phyloP scores from a whole-genome alignment of 2,888 invertebrate species.

The Lucinisca nassula region DNA sequence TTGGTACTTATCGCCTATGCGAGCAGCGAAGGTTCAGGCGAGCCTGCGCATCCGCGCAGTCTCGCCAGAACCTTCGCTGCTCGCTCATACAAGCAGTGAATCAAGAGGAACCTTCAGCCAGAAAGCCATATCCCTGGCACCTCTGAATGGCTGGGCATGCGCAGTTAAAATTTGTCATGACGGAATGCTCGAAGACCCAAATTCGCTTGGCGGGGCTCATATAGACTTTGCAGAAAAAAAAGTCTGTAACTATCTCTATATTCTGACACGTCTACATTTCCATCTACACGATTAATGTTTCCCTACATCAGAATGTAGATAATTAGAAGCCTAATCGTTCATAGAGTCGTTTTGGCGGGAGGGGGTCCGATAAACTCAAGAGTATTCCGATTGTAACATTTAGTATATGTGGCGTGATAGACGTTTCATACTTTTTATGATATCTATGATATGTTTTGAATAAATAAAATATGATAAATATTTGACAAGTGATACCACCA shows the following conservation, averaged over 20 bases:
- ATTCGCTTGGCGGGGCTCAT: too few species aligned
- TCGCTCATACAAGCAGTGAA: too few species aligned
- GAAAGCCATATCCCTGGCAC: too few species aligned
- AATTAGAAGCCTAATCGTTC: constrained; percentile 10
- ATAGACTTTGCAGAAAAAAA: too few species aligned
- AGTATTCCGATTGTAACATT: constrained; percentile 16
- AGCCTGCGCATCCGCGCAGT: too few species aligned
- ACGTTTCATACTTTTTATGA: constrained; percentile 6
- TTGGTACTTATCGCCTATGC: too few species aligned
- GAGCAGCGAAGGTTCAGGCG: too few species aligned
- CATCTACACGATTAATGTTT: constrained; percentile 13
- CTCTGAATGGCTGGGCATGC: too few species aligned
- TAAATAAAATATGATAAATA: constrained; percentile 19
- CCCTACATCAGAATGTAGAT: constrained; percentile 12
- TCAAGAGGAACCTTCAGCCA: too few species aligned
- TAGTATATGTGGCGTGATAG: constrained; percentile 15
- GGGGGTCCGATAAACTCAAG: constrained; percentile 17
- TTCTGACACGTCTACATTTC: constrained; percentile 1
- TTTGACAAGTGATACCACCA: constrained; percentile 1
- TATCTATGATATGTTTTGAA: constrained; percentile 15
- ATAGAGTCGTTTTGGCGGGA: constrained; percentile 12
- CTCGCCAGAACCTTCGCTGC: too few species aligned
- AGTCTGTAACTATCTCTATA: neutral
- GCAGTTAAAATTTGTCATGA: too few species aligned
- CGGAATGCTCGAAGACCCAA: too few species aligned